phyloP scores from a whole-genome alignment of 2,888 invertebrate species.

The Tuberolachnus salignus region DNA sequence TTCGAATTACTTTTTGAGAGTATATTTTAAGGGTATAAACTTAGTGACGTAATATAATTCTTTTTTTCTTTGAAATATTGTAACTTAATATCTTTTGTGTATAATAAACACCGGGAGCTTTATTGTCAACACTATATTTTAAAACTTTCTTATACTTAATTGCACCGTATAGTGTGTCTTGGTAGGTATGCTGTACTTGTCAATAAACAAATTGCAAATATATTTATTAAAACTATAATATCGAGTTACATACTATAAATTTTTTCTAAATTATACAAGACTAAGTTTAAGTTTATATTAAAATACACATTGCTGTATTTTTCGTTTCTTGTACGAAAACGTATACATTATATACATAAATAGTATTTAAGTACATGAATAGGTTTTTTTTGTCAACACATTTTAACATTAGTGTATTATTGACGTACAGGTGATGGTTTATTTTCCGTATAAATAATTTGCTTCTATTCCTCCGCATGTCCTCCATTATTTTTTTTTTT shows the following conservation, averaged over 20 bases:
- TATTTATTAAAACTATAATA: too few species aligned
- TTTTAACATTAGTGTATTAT: not conserved
- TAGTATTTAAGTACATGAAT: too few species aligned
- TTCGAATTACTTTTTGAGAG: not conserved
- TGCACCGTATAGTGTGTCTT: too few species aligned
- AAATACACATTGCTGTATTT: too few species aligned
- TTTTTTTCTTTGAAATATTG: not conserved
- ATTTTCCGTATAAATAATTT: slow-evolving; percentile 1
- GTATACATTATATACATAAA: too few species aligned
- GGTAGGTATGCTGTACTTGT: too few species aligned
- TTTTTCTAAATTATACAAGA: too few species aligned
- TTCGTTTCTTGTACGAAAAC: too few species aligned
- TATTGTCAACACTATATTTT: not conserved
- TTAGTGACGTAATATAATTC: not conserved
- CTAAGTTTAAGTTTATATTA: too few species aligned
- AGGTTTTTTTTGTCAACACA: not conserved
- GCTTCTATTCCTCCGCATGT: not conserved
- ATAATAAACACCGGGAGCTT: not conserved
- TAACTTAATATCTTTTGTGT: not conserved
- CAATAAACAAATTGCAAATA: not conserved
- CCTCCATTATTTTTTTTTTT: not conserved
- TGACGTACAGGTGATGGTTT: not conserved
- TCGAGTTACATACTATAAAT: too few species aligned
- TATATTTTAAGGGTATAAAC: not conserved
- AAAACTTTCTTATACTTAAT: too few species aligned